Percentiles rank a stretch among this genome's conserved stretches.
These are phyloP conservation scores for Podarcis cretensis DNA, from an alignment of 2,113 vertebrate species.

Conservation along the genomic window DNA sequence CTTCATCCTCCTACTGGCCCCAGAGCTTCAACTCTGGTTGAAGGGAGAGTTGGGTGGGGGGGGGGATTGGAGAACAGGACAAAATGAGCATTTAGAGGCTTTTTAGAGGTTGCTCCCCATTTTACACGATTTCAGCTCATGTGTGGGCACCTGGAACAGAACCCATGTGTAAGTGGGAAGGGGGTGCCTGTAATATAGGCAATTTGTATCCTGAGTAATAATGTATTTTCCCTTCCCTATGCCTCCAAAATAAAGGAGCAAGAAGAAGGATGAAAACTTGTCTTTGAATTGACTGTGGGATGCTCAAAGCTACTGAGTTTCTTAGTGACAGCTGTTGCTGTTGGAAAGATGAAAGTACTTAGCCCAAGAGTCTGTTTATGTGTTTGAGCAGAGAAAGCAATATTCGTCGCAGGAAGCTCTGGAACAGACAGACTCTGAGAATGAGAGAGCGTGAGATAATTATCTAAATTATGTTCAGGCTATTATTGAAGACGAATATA, in stretches of 20 bases:
- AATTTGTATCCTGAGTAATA: slow-evolving; percentile 37
- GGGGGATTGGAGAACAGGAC: no score
- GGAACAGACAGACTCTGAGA: slow-evolving; percentile 78
- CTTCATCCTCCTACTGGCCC: no score
- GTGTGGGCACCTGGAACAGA: no score
- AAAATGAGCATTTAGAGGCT: no score
- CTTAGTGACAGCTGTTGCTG: slow-evolving; percentile 61
- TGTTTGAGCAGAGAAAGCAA: slow-evolving; percentile 74
- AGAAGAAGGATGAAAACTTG: slow-evolving; percentile 25
- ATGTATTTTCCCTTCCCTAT: slow-evolving; percentile 23
- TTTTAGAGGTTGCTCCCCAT: no score
- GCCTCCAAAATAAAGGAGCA: slow-evolving; percentile 34
- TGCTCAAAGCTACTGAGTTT: slow-evolving; percentile 42
- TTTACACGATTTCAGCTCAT: no score
- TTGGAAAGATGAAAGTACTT: slow-evolving; percentile 59
- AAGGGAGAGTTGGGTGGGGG: no score
- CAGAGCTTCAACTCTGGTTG: no score
- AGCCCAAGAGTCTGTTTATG: slow-evolving; percentile 74
- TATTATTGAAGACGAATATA: slow-evolving; percentile 83
- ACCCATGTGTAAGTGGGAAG: no score
- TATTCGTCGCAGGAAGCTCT: slow-evolving; percentile 72
- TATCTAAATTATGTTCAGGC: slow-evolving; percentile 85
- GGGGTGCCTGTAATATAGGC: background rate
- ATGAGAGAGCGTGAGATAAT: slow-evolving; percentile 81
- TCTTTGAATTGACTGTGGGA: slow-evolving; percentile 34